phyloP scores from a whole-genome alignment of 2,797 vertebrate genomes.

The Phrynocephalus forsythii region DNA sequence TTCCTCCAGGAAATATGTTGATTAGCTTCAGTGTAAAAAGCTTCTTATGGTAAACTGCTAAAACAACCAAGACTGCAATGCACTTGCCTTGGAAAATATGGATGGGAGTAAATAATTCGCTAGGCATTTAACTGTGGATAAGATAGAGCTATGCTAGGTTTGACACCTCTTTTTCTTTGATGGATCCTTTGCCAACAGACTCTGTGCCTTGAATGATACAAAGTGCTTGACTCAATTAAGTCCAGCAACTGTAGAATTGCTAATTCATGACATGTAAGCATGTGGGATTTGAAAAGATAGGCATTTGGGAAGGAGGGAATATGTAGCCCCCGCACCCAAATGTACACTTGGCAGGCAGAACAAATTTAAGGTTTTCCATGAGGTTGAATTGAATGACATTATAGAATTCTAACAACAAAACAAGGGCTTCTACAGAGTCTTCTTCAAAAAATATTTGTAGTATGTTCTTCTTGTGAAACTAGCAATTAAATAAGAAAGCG shows the following conservation, averaged over 20 bases:
- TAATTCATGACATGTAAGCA: conserved; percentile 29
- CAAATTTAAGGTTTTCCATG: not conserved
- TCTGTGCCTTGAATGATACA: conserved; percentile 19
- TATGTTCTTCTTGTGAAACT: conserved; percentile 38
- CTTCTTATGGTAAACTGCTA: conserved; percentile 26
- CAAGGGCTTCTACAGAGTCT: conserved; percentile 19
- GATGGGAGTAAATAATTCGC: too few species aligned
- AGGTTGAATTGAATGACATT: conserved; percentile 11
- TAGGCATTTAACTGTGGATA: not conserved
- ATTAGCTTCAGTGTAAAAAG: not conserved
- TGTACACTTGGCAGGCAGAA: not conserved
- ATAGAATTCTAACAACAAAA: not conserved
- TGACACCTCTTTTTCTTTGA: not conserved
- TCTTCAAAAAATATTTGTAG: conserved; percentile 21
- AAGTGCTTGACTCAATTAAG: not conserved
- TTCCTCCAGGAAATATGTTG: not conserved
- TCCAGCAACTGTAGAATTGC: not conserved
- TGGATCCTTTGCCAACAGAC: not conserved
- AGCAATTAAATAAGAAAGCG: conserved; percentile 40
- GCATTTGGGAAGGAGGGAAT: not conserved
- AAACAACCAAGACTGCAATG: conserved; percentile 17
- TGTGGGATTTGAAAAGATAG: conserved; percentile 21
- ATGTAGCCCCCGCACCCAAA: not conserved
- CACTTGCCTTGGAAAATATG: not conserved
- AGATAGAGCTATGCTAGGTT: not conserved